Conservation (phyloP, 2,113 vertebrate species). For the Melanerpes aurifrons region DNA sequence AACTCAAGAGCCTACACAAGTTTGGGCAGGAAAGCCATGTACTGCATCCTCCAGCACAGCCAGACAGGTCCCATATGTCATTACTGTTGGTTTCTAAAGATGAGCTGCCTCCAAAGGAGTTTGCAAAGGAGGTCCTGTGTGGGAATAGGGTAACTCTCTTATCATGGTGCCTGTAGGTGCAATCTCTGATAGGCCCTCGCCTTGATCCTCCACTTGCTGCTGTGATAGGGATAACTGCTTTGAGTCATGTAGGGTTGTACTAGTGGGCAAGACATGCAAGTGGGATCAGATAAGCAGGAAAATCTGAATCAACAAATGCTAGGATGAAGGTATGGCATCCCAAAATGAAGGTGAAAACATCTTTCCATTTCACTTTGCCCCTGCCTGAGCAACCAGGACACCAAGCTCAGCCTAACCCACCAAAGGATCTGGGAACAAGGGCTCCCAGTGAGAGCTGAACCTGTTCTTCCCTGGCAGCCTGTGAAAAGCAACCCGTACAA, state of each 20-base stretch:
- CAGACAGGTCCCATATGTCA: not conserved
- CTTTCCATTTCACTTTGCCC: not conserved
- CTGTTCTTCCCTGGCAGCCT: not conserved
- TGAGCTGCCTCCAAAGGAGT: not conserved
- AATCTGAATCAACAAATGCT: not conserved
- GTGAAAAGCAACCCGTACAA: not conserved
- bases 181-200: not conserved
- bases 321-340: not conserved
- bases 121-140: not conserved
- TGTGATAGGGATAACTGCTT: not conserved
- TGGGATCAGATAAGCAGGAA: not conserved
- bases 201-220: fast-evolving
- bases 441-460: not conserved
- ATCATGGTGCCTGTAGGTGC: not conserved
- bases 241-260: not conserved
- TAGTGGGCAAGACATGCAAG: not conserved
- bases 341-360: not conserved
- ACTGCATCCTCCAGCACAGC: not conserved
- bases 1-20: not conserved
- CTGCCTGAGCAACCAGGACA: not conserved
- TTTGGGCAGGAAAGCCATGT: not conserved
- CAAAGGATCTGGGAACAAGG: not conserved
- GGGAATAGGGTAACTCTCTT: fast-evolving
- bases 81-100: not conserved
- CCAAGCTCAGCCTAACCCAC: not conserved